Evolutionary conservation across 2,888 invertebrate species (phyloP), one percentile per base, ranked within the genome.

Genomic region (Philaethria dido): DNA sequence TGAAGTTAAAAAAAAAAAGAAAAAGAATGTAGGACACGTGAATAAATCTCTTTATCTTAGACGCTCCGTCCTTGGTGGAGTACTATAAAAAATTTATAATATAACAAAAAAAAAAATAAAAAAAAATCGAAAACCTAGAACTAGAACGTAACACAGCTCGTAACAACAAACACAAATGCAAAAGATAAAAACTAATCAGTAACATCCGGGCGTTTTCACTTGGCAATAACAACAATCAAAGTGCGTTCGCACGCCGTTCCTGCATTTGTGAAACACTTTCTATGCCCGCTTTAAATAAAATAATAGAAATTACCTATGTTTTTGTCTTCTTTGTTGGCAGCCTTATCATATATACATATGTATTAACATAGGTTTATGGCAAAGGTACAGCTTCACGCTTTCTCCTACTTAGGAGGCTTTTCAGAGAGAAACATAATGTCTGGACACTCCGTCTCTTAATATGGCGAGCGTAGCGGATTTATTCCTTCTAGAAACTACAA

Each of bases 131-230:
- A 57, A 22, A 9, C 3, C 16, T 42, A 57, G 8, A 14, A 9
- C 0, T 22, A 60, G 18, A 52, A 29, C 22, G n/a, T 29, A 33
- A 11, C 16, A 33, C n/a, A 29, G 14, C 20, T 14, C 39, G 11
- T 42, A 59, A 47, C 33, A 33, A 60, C 48, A 16, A 52, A 65
- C 68, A 66, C 62, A 73, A 69, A 68, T 44, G 45, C 64, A 54
- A 68, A 64, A 80, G 86, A 88, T 88, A 88, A 87, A 86, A 83
- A 80, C 77, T 77, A 85, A 86, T 85, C 83, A 79, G 72, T 16
- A 66, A 78, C 86, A 86, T 89, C 89, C 88, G 88, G 85, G 84
- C 85, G 87, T 83, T 89, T 89, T 89, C 89, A 87, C 88, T 76
- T 79, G 75, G 74, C 77, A 78, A 84, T 87, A 86, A 86, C 85